Conservation (phyloP, 92 coral and sea anemone species). For the Porites evermanni region DNA sequence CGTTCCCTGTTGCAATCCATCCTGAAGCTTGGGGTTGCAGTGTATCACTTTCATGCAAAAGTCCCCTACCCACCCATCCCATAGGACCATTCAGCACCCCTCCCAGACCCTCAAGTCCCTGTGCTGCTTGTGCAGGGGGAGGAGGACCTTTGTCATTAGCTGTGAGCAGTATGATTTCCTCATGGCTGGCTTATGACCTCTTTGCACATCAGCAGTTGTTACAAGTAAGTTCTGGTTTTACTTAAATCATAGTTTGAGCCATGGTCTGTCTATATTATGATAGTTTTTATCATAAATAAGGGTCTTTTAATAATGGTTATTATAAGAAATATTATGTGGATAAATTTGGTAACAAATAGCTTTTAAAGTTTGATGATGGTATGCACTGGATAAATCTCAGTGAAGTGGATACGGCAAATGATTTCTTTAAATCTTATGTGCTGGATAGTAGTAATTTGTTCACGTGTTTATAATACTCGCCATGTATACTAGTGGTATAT, state of each 20-base stretch:
- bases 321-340: too few relatives aligned
- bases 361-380: too few relatives aligned
- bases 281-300: too few relatives aligned
- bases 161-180: constrained; percentile 89
- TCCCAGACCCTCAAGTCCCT: constrained; percentile 81
- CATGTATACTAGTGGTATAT: too few relatives aligned
- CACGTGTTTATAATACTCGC: too few relatives aligned
- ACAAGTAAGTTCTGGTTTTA: constrained; percentile 51
- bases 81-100: constrained; percentile 51
- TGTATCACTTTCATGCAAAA: constrained; percentile 76
- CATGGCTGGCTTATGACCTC: constrained; percentile 92
- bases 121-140: constrained; percentile 87
- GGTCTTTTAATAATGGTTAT: too few relatives aligned
- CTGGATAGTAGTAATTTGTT: too few relatives aligned
- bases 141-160: constrained; percentile 93
- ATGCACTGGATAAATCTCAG: too few relatives aligned
- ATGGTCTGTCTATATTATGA: too few relatives aligned
- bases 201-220: constrained; percentile 90
- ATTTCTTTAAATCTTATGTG: too few relatives aligned
- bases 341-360: too few relatives aligned
- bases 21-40: constrained; percentile 95
- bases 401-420: too few relatives aligned
- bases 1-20: constrained; percentile 82
- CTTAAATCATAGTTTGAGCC: not conserved
- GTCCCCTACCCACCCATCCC: constrained; percentile 85